Percentiles rank a stretch among this genome's conserved stretches.
These are phyloP conservation scores for Platysternon megacephalum DNA, from an alignment of 2,113 vertebrate species.

Conservation along the genomic window DNA sequence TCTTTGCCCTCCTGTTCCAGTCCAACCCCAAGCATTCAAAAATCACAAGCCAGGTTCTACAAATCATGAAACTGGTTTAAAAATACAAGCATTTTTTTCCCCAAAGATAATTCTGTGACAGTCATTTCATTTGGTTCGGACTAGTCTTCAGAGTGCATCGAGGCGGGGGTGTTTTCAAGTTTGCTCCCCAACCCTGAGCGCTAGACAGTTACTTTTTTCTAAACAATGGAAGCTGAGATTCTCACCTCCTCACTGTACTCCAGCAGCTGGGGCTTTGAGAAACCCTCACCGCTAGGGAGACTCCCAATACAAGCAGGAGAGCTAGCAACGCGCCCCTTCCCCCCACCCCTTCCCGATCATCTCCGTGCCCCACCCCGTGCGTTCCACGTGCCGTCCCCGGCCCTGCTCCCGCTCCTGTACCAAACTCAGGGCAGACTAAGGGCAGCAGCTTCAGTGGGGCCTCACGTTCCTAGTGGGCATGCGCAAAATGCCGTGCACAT, in stretches of 20 bases:
- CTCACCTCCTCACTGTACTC: background rate
- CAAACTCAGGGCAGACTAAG: background rate
- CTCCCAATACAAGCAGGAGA: background rate
- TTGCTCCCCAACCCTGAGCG: background rate
- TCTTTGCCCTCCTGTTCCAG: background rate
- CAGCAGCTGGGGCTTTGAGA: background rate
- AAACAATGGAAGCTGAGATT: background rate
- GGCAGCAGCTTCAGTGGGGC: background rate
- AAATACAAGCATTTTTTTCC: background rate
- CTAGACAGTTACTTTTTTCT: background rate
- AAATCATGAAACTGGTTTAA: background rate
- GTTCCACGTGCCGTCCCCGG: no score
- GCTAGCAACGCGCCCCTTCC: background rate
- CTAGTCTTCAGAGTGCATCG: no score
- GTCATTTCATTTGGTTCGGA: background rate
- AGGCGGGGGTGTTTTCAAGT: background rate
- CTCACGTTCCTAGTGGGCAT: fast-evolving
- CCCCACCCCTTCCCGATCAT: no score
- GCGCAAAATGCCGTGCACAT: background rate
- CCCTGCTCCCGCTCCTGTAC: no score
- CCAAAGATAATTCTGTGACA: background rate
- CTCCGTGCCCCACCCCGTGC: background rate
- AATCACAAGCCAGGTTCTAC: background rate
- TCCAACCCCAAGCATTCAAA: background rate
- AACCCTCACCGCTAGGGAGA: background rate